These are phyloP conservation scores for Drosophila persimilis DNA, from an alignment of 1,140 invertebrate species.

Conservation along the genomic window DNA sequence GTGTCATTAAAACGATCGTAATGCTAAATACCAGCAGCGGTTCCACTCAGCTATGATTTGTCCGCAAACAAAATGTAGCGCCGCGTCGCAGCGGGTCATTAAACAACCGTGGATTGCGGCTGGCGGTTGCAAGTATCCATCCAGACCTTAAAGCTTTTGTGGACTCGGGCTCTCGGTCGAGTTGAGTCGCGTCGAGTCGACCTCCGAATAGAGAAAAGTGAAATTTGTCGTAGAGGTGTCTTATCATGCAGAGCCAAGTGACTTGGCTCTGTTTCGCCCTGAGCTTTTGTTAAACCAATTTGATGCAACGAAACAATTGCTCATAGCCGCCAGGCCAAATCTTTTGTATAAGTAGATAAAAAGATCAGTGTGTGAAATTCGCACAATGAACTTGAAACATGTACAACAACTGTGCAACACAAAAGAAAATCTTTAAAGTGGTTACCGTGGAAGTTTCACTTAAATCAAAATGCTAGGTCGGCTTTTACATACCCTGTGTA, in stretches of 20 bases:
- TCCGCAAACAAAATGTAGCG: conserved; percentile 15
- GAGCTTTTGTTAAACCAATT: conserved; percentile 34
- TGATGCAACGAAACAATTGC: conserved; percentile 45
- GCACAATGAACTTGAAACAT: conserved; percentile 67
- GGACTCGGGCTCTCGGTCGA: conserved; percentile 9
- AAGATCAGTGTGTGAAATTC: conserved; percentile 54
- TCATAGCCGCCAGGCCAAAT: conserved; percentile 19
- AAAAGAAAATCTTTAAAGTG: conserved; percentile 7
- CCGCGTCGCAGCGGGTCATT: conserved; percentile 37
- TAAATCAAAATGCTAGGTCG: conserved; percentile 9
- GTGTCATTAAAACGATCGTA: conserved; percentile 40
- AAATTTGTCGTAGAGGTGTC: conserved; percentile 42
- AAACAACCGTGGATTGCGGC: conserved; percentile 30
- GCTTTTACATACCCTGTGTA: no score
- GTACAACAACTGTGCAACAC: conserved; percentile 32
- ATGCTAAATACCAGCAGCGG: conserved; percentile 39
- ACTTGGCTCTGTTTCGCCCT: conserved; percentile 37
- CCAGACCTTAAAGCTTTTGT: conserved; percentile 9
- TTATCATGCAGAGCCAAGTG: conserved; percentile 42
- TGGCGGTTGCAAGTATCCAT: conserved; percentile 19
- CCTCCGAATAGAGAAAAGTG: conserved; percentile 48
- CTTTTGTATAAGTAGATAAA: conserved; percentile 39
- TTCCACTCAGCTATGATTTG: conserved; percentile 38
- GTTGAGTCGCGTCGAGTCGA: not conserved
- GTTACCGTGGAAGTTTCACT: conserved; percentile 7